Conservation (phyloP, 2,888 invertebrate species). For the Eulithis testata region DNA sequence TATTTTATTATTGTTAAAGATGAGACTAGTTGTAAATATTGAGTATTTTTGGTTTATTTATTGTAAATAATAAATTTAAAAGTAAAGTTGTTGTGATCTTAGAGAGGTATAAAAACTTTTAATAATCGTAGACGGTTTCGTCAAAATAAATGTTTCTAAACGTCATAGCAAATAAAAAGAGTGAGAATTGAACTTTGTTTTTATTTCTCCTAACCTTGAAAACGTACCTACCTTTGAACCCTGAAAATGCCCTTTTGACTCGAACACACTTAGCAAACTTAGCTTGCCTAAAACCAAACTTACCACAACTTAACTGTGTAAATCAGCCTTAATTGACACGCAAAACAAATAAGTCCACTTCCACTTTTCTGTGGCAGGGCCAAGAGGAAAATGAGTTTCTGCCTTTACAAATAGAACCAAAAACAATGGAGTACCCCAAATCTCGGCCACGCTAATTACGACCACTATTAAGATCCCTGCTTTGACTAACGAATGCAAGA, state of each 20-base stretch:
- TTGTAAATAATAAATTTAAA: slow-evolving; percentile 70
- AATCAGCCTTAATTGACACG: no score
- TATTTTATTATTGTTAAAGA: slow-evolving; percentile 29
- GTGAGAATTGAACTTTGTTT: slow-evolving; percentile 61
- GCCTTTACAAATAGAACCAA: background rate
- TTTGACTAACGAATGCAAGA: background rate
- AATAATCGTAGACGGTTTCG: slow-evolving; percentile 51
- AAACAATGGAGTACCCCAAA: background rate
- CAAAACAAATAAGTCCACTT: no score
- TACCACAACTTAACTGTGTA: no score
- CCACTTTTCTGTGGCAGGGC: no score
- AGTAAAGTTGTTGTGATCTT: slow-evolving; percentile 75
- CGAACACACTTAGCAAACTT: no score
- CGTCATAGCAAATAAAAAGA: slow-evolving; percentile 71
- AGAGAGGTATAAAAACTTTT: slow-evolving; percentile 62
- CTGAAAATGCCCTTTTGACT: no score
- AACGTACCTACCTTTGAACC: no score
- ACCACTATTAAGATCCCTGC: background rate
- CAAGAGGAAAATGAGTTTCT: background rate
- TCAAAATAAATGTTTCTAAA: slow-evolving; percentile 67
- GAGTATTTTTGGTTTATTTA: slow-evolving; percentile 62
- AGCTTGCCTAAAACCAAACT: no score
- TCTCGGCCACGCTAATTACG: slow-evolving; percentile 4
- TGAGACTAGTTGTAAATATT: slow-evolving; percentile 72
- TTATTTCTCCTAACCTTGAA: slow-evolving; percentile 29